These are phyloP conservation scores for Linurgus olivaceus DNA, from an alignment of 2,797 vertebrate genomes.

Conservation along the genomic window DNA sequence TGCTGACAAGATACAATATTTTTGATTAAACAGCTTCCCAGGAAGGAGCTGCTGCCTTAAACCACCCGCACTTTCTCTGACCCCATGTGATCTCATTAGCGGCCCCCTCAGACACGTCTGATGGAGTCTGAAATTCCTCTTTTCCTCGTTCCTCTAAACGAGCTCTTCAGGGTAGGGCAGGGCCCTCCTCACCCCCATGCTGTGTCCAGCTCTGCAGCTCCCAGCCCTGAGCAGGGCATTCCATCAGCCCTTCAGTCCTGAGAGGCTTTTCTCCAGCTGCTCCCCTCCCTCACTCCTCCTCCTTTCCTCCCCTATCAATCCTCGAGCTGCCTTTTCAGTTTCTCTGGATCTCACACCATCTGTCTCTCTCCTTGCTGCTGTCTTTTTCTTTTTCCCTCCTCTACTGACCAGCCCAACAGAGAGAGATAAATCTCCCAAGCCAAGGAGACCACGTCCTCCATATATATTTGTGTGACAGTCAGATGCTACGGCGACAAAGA, in stretches of 20 bases:
- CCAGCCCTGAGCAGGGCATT: neutral
- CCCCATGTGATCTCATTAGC: neutral
- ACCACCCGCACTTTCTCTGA: neutral
- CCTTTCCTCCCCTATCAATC: neutral
- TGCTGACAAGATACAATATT: constrained; percentile 28
- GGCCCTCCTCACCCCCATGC: accelerated
- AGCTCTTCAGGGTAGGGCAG: neutral
- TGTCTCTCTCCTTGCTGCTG: neutral
- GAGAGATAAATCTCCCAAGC: constrained; percentile 34
- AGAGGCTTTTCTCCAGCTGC: neutral
- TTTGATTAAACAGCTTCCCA: constrained; percentile 37
- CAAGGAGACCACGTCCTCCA: constrained; percentile 45
- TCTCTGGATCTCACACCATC: constrained; percentile 13
- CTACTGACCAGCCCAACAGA: constrained; percentile 39
- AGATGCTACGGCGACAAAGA: neutral
- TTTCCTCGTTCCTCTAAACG: neutral
- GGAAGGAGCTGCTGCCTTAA: constrained; percentile 25
- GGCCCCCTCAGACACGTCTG: neutral
- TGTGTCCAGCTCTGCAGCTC: neutral
- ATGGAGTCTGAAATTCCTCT: neutral
- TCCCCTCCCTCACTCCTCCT: neutral
- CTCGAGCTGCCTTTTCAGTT: neutral
- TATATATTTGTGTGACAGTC: neutral
- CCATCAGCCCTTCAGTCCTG: neutral
- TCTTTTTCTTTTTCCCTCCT: neutral